Conservation (phyloP, 1,140 invertebrate species). For the Drosophila pseudoananassae region DNA sequence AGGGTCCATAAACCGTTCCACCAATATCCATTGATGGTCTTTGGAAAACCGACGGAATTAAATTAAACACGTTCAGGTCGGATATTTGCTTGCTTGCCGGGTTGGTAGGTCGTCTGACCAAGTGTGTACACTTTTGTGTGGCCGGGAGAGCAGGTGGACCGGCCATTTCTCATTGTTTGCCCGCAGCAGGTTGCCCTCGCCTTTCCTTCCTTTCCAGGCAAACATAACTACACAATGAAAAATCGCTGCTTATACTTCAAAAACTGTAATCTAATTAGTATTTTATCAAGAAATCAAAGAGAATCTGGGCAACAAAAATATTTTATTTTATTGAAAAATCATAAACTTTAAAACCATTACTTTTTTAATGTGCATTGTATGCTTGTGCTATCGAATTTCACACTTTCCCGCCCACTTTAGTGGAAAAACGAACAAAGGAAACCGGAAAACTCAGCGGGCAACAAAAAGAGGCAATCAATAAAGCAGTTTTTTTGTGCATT, state of each 20-base stretch:
- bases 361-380: background rate
- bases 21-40: conserved; percentile 1
- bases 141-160: conserved; percentile 28
- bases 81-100: conserved; percentile 1
- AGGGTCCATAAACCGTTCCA: conserved; percentile 19
- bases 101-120: background rate
- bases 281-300: background rate
- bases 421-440: conserved; percentile 20
- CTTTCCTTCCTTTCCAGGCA: conserved; percentile 7
- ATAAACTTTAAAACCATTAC: background rate
- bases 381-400: conserved; percentile 67
- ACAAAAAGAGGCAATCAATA: conserved; percentile 45
- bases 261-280: background rate
- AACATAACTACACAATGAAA: background rate
- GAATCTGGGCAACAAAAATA: background rate
- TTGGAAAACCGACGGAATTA: conserved; percentile 28
- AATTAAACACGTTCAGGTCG: conserved; percentile 48
- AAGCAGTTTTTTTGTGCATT: conserved; percentile 27
- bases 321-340: background rate
- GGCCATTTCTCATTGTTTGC: conserved; percentile 46
- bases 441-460: conserved; percentile 22
- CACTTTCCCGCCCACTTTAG: conserved; percentile 28
- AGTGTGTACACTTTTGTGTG: conserved; percentile 20
- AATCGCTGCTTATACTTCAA: background rate
- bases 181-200: conserved; percentile 18